Evolutionary conservation across 2,797 vertebrate species (phyloP).

Genomic region (Taenioides sp.): DNA sequence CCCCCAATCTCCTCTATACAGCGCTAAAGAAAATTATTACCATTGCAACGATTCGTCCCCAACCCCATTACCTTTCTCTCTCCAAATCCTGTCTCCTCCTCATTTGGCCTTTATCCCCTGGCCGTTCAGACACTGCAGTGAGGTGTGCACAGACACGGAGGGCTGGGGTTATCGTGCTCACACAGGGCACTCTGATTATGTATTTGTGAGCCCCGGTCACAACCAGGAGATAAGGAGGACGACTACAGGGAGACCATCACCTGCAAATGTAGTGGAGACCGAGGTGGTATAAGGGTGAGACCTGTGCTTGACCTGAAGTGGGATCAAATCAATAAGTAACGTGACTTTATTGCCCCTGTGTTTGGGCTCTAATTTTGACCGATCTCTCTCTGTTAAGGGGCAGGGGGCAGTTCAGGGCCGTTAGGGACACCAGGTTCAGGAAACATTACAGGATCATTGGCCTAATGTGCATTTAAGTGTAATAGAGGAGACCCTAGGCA

Average conservation of each 20-base stretch:
- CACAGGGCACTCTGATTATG: conserved; percentile 69
- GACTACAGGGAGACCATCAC: conserved; percentile 56
- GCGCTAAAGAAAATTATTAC: conserved; percentile 72
- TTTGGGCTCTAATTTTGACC: neutral
- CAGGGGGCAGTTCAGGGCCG: neutral
- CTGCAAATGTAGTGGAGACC: conserved; percentile 12
- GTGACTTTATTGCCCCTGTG: neutral
- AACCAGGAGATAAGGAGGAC: conserved; percentile 57
- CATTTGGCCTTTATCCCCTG: conserved; percentile 49
- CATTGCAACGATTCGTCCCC: conserved; percentile 65
- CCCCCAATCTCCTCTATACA: conserved; percentile 69
- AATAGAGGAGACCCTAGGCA: no score
- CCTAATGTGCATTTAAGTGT: no score
- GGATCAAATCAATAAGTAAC: conserved; percentile 5
- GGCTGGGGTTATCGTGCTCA: conserved; percentile 73
- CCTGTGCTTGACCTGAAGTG: conserved; percentile 33
- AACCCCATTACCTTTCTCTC: conserved; percentile 68
- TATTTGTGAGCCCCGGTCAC: conserved; percentile 64
- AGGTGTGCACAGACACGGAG: conserved; percentile 25
- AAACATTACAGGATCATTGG: neutral
- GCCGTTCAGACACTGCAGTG: conserved; percentile 47
- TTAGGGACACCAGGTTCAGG: no score
- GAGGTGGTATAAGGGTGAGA: conserved; percentile 39
- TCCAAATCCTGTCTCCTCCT: conserved; percentile 53
- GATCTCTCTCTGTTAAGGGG: neutral